A percentile compares a stretch with the other conserved stretches of the same genome.
These are phyloP conservation scores for Microctenopoma lineatum DNA, from an alignment of 2,797 vertebrate genomes.

Conservation along the genomic window DNA sequence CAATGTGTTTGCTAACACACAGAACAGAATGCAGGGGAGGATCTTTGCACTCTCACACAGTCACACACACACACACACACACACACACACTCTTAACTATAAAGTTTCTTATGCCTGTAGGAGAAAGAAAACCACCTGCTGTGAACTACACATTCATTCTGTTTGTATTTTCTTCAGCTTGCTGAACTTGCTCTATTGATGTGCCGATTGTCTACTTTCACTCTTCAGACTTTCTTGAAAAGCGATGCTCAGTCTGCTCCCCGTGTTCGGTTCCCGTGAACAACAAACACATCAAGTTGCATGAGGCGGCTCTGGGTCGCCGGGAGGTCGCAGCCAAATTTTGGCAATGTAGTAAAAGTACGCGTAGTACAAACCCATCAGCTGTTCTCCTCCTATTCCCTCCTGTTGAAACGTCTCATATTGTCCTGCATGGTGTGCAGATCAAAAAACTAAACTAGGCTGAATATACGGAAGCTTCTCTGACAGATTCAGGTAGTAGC, in stretches of 20 bases:
- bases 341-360: too few species aligned
- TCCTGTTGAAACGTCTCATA: too few species aligned
- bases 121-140: constrained; percentile 75
- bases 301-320: neutral
- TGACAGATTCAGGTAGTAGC: too few species aligned
- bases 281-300: constrained; percentile 3
- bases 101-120: constrained; percentile 77
- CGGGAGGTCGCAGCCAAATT: neutral
- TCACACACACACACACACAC: constrained; percentile 40
- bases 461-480: too few species aligned
- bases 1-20: constrained; percentile 56
- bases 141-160: constrained; percentile 72
- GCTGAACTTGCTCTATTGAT: constrained; percentile 71
- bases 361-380: neutral
- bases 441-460: too few species aligned
- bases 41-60: constrained; percentile 23
- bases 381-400: too few species aligned
- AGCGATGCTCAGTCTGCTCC: constrained; percentile 39
- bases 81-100: constrained; percentile 36
- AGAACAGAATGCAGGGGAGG: constrained; percentile 44
- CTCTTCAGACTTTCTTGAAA: constrained; percentile 73
- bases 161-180: constrained; percentile 69
- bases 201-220: constrained; percentile 64
- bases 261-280: constrained; percentile 24
- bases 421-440: neutral